phyloP scores from a whole-genome alignment of 2,797 vertebrate genomes.

The Poecilia picta region DNA sequence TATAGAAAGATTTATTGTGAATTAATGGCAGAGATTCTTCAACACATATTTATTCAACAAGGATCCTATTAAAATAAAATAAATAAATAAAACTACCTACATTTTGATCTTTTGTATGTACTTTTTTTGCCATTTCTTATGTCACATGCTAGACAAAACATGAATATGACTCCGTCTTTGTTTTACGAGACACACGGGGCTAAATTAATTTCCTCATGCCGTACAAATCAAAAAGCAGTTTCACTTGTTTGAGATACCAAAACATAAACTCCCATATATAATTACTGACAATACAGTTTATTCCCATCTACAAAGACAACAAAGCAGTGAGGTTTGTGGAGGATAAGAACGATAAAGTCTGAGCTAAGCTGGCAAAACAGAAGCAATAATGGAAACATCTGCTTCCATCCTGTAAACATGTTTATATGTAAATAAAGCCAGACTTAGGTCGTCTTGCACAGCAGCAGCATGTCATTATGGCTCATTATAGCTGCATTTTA shows the following conservation, averaged over 20 bases:
- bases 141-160: neutral
- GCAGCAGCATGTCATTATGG: neutral
- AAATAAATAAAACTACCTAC: neutral
- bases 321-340: neutral
- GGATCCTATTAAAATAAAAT: neutral
- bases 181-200: neutral
- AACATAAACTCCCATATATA: neutral
- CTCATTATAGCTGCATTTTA: neutral
- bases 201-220: neutral
- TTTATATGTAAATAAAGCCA: slow-evolving; percentile 6
- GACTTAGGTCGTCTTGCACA: neutral
- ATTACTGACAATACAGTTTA: neutral
- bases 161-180: neutral
- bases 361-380: slow-evolving; percentile 5
- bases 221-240: neutral
- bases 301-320: neutral
- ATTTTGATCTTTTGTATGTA: neutral
- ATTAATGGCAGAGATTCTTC: neutral
- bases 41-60: neutral
- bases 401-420: neutral
- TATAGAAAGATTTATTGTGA: neutral
- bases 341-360: neutral
- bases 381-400: neutral
- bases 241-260: neutral
- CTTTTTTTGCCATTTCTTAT: neutral